Evolutionary conservation across 2,888 invertebrate species (phyloP).

Genomic region (Clistopyga incitator): DNA sequence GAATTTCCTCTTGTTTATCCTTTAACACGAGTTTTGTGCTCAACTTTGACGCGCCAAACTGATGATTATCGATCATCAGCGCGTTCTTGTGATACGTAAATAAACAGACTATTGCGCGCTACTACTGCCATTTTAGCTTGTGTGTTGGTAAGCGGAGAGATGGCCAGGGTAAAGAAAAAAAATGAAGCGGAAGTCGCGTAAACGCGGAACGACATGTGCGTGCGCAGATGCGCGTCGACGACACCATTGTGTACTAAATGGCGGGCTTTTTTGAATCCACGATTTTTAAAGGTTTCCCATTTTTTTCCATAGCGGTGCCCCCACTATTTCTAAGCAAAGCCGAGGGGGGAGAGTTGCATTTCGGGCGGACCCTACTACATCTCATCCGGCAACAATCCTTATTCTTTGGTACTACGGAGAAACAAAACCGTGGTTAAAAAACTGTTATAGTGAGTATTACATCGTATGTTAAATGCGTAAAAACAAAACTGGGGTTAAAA

Average conservation of each 20-base stretch:
- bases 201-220: background rate
- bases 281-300: too few relatives aligned
- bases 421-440: too few relatives aligned
- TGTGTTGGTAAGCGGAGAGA: slow-evolving; percentile 30
- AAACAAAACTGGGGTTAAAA: too few relatives aligned
- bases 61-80: slow-evolving; percentile 35
- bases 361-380: too few relatives aligned
- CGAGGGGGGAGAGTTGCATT: too few relatives aligned
- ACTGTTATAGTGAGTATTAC: too few relatives aligned
- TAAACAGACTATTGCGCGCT: slow-evolving; percentile 80
- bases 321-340: too few relatives aligned
- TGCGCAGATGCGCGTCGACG: background rate
- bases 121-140: slow-evolving; percentile 77
- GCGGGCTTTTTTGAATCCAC: too few relatives aligned
- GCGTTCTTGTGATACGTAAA: slow-evolving; percentile 71
- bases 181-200: background rate
- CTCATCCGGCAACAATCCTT: too few relatives aligned
- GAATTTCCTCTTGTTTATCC: slow-evolving; percentile 10
- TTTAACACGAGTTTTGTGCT: background rate
- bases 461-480: too few relatives aligned
- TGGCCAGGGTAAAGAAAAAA: background rate
- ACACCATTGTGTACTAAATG: background rate
- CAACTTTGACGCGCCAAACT: slow-evolving; percentile 3
- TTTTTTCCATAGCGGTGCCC: too few relatives aligned
- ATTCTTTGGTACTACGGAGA: too few relatives aligned